A percentile compares a stretch with the other conserved stretches of the same genome.
phyloP scores from a whole-genome alignment of 2,797 vertebrate genomes.

The Manis crassicaudata region DNA sequence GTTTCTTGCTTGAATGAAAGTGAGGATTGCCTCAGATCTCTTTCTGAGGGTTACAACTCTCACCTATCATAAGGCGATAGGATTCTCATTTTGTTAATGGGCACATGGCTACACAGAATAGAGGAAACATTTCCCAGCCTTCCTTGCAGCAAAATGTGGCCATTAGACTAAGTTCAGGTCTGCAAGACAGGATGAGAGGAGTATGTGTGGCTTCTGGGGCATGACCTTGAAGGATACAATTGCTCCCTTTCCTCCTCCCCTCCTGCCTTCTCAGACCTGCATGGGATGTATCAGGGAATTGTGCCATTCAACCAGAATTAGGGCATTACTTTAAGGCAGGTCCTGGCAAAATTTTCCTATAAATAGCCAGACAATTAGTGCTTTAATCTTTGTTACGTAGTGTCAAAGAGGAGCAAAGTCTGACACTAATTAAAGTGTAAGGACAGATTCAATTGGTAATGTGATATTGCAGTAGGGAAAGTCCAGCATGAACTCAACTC shows the following conservation, averaged over 20 bases:
- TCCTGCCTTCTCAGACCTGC: background rate
- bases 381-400: background rate
- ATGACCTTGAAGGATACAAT: accelerated
- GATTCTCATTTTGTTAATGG: background rate
- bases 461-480: background rate
- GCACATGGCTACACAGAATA: background rate
- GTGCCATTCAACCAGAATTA: accelerated
- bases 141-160: background rate
- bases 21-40: background rate
- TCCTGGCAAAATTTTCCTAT: accelerated
- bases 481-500: too few relatives aligned
- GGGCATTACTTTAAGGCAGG: accelerated
- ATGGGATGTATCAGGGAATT: background rate
- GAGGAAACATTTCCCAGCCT: background rate
- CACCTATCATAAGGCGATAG: background rate
- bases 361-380: background rate
- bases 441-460: too few relatives aligned
- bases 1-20: background rate
- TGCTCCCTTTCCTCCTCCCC: background rate
- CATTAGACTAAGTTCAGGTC: too few relatives aligned
- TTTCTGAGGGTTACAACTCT: background rate
- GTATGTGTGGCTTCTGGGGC: accelerated
- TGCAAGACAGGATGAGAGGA: background rate
- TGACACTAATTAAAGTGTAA: background rate
- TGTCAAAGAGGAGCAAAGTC: background rate